Evolutionary conservation across 2,888 invertebrate genomes (phyloP).

Genomic region (Omphaloscelis lunosa): DNA sequence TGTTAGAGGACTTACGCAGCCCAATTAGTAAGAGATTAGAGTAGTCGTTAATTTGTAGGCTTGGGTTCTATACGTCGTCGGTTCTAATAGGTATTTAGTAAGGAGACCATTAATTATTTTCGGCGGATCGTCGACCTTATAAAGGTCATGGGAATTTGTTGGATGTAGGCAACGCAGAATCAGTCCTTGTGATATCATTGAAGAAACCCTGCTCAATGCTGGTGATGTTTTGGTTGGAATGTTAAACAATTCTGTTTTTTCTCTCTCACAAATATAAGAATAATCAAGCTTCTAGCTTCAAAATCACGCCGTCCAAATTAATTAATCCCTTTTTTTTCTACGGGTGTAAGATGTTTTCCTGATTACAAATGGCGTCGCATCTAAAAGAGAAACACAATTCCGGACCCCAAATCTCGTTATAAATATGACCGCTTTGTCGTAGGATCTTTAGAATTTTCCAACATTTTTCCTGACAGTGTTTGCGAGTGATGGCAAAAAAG

Average conservation of each 20-base stretch:
- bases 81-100: constrained; percentile 12
- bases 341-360: constrained; percentile 9
- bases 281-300: neutral
- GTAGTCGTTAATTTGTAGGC: constrained; percentile 21
- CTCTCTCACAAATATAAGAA: neutral
- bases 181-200: neutral
- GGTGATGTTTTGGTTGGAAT: neutral
- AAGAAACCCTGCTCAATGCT: neutral
- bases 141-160: neutral
- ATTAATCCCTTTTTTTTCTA: neutral
- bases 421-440: constrained; percentile 36
- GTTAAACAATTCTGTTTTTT: neutral
- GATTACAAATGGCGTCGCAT: constrained; percentile 36
- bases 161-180: neutral
- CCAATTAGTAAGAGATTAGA: constrained; percentile 50
- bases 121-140: neutral
- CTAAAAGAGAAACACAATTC: constrained; percentile 27
- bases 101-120: neutral
- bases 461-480: constrained; percentile 14
- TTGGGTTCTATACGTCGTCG: constrained; percentile 20
- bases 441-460: constrained; percentile 15
- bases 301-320: neutral
- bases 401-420: constrained; percentile 28
- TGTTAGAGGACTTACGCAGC: constrained; percentile 11
- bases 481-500: constrained; percentile 8